Percentiles rank a stretch among this genome's conserved stretches.
These are phyloP conservation scores for Dicrostonyx torquatus DNA, from an alignment of 2,797 vertebrate species.

Conservation along the genomic window DNA sequence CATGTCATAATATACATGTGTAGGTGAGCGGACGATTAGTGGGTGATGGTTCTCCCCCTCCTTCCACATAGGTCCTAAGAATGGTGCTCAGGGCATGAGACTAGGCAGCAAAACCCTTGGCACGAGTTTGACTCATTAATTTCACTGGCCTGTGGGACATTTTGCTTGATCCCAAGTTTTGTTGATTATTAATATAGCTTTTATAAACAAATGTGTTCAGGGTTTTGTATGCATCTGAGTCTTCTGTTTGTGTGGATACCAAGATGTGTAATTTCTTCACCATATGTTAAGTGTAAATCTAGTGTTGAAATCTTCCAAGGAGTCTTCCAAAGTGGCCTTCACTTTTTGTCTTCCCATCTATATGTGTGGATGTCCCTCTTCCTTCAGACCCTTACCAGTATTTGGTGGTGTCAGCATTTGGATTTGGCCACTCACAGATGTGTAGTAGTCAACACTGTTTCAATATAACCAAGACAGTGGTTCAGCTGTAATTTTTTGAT, in stretches of 20 bases:
- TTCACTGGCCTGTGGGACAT: not conserved
- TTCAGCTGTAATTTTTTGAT: not conserved
- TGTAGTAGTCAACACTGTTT: not conserved
- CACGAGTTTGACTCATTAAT: not conserved
- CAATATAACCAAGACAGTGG: not conserved
- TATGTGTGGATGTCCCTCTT: not conserved
- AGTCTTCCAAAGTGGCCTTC: not conserved
- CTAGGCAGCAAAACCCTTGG: not conserved
- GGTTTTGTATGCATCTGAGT: not conserved
- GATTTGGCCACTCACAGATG: not conserved
- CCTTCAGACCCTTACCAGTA: not conserved
- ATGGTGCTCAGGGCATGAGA: not conserved
- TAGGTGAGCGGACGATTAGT: not conserved
- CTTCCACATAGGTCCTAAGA: not conserved
- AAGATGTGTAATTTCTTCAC: not conserved
- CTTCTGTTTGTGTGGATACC: not conserved
- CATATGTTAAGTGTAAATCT: not conserved
- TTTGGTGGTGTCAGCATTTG: not conserved
- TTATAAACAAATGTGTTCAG: not conserved
- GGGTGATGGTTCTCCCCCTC: not conserved
- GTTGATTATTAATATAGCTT: not conserved
- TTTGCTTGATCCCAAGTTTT: not conserved
- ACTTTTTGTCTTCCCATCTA: not conserved
- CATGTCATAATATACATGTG: not conserved
- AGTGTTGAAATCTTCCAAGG: not conserved